Conservation (phyloP, 2,888 invertebrate species). For the Hoplodrina ambigua region DNA sequence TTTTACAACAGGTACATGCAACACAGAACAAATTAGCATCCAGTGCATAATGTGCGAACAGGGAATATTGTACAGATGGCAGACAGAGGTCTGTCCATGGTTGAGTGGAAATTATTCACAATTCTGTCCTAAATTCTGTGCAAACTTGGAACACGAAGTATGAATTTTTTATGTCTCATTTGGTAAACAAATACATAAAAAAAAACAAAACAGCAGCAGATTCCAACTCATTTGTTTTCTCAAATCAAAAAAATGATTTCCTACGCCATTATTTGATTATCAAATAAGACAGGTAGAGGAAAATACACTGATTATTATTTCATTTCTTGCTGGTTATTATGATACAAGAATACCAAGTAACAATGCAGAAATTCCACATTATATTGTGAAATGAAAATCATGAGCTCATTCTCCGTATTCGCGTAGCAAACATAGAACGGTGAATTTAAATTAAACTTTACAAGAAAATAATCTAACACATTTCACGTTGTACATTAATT, state of each 20-base stretch:
- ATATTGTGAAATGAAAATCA: slow-evolving; percentile 14
- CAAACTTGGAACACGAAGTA: slow-evolving; percentile 3
- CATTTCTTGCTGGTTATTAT: neutral
- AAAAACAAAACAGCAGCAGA: too few species aligned
- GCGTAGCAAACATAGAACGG: slow-evolving; percentile 6
- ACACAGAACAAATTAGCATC: slow-evolving; percentile 52
- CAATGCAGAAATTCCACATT: slow-evolving; percentile 4
- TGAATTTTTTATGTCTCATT: neutral
- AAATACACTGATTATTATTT: neutral
- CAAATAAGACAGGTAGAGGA: neutral
- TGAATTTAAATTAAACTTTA: slow-evolving; percentile 23
- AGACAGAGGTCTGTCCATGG: neutral
- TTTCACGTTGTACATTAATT: slow-evolving; percentile 20
- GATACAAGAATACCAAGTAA: neutral
- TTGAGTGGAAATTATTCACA: slow-evolving; percentile 32
- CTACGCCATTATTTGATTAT: neutral
- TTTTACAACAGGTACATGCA: slow-evolving; percentile 74
- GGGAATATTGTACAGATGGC: slow-evolving; percentile 20
- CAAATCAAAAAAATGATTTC: neutral
- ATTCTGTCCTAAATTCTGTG: slow-evolving; percentile 7
- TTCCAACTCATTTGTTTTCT: too few species aligned
- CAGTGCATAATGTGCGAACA: slow-evolving; percentile 33
- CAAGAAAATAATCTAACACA: slow-evolving; percentile 17
- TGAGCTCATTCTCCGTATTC: slow-evolving; percentile 14
- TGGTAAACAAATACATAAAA: neutral